These are phyloP conservation scores for Gallinago stenura DNA, from an alignment of 2,797 vertebrate genomes.

Conservation along the genomic window DNA sequence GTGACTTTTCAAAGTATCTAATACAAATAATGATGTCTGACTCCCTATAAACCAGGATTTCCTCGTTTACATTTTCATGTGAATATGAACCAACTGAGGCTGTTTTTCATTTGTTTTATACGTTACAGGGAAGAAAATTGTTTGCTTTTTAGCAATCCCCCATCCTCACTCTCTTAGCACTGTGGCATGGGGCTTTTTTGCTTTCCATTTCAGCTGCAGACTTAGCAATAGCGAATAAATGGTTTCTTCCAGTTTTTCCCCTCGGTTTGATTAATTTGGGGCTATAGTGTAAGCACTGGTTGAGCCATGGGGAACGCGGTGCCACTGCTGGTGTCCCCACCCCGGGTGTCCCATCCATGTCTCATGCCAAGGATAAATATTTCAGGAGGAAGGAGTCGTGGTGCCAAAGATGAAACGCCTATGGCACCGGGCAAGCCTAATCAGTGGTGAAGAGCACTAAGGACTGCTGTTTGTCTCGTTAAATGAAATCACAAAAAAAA, in stretches of 20 bases:
- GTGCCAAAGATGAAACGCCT: background rate
- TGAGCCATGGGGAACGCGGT: accelerated
- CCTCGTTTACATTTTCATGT: background rate
- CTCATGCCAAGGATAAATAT: background rate
- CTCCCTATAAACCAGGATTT: background rate
- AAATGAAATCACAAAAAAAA: background rate
- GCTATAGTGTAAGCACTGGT: background rate
- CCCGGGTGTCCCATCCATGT: accelerated
- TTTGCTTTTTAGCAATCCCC: background rate
- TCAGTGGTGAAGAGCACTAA: background rate
- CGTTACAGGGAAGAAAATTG: background rate
- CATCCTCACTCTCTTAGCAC: background rate
- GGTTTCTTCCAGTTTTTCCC: background rate
- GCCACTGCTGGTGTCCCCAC: background rate
- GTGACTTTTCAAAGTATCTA: background rate
- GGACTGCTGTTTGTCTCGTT: background rate
- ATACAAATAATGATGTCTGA: background rate
- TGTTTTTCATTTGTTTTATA: background rate
- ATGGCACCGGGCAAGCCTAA: background rate
- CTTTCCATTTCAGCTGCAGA: background rate
- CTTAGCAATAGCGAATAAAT: background rate
- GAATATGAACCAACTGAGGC: background rate
- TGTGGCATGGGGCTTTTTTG: background rate
- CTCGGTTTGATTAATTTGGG: background rate
- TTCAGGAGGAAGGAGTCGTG: background rate